These are phyloP conservation scores for Anorthoa munda DNA, from an alignment of 2,888 invertebrate genomes.

Conservation along the genomic window DNA sequence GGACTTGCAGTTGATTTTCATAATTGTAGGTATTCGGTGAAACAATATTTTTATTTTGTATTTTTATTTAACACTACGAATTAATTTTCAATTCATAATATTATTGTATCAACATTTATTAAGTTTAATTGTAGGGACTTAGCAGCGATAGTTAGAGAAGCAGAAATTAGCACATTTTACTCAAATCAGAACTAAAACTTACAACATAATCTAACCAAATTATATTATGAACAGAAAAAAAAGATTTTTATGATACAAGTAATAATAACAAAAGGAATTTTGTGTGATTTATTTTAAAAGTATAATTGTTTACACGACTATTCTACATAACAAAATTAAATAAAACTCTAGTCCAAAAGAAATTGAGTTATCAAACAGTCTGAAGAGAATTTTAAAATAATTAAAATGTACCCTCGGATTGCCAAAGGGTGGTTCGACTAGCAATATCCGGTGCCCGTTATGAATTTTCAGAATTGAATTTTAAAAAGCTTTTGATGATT, in stretches of 20 bases:
- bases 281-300: background rate
- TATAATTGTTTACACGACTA: background rate
- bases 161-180: no score
- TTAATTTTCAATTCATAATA: background rate
- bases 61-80: no score
- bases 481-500: slow-evolving; percentile 30
- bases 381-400: slow-evolving; percentile 63
- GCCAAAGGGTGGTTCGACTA: slow-evolving; percentile 33
- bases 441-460: slow-evolving; percentile 31
- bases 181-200: background rate
- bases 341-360: slow-evolving; percentile 46
- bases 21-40: no score
- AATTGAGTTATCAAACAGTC: slow-evolving; percentile 62
- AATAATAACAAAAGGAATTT: background rate
- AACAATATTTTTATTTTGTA: no score
- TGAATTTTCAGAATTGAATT: slow-evolving; percentile 61
- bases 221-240: no score
- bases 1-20: no score
- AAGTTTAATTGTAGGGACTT: no score
- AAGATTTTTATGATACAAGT: no score
- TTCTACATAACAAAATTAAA: background rate
- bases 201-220: background rate
- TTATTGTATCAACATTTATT: no score
- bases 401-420: slow-evolving; percentile 48
- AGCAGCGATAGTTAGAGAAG: no score